A percentile compares a stretch with the other conserved stretches of the same genome.
Evolutionary conservation across 2,888 invertebrate species (phyloP).

Genomic region (Patella ulyssiponensis): DNA sequence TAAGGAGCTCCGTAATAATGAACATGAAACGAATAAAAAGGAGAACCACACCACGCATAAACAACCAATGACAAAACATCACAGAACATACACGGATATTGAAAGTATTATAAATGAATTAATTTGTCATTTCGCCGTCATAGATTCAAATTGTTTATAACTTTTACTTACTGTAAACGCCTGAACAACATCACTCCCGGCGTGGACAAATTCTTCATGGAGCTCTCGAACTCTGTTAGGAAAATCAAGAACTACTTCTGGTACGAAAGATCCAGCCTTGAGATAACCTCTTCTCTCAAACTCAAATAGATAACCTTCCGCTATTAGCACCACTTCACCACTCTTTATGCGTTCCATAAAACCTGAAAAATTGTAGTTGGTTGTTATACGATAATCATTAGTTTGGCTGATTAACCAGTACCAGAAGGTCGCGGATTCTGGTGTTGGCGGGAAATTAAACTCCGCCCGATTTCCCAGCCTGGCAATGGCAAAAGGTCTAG

Average conservation of each 20-base stretch:
- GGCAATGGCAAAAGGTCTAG: too few relatives aligned
- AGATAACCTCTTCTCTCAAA: constrained; percentile 46
- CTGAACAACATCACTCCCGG: constrained; percentile 54
- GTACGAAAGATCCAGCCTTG: constrained; percentile 45
- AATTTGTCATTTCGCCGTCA: too few relatives aligned
- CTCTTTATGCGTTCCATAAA: constrained; percentile 38
- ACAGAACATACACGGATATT: not conserved
- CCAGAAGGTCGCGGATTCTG: too few relatives aligned
- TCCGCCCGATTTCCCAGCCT: too few relatives aligned
- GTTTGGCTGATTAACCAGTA: too few relatives aligned
- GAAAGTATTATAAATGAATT: too few relatives aligned
- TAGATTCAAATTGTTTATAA: not conserved
- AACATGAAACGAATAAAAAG: too few relatives aligned
- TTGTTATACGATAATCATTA: too few relatives aligned
- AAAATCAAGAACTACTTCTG: constrained; percentile 47
- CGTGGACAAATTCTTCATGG: constrained; percentile 56
- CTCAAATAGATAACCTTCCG: constrained; percentile 51
- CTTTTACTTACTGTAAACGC: constrained; percentile 51
- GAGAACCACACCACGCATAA: too few relatives aligned
- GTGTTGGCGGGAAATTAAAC: too few relatives aligned
- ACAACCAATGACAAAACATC: too few relatives aligned
- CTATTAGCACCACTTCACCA: constrained; percentile 37
- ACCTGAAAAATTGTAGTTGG: constrained; percentile 20
- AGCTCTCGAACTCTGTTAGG: constrained; percentile 43
- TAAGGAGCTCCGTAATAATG: too few relatives aligned